Evolutionary conservation across 2,888 invertebrate species (phyloP).

Genomic region (Epinotia ramella): DNA sequence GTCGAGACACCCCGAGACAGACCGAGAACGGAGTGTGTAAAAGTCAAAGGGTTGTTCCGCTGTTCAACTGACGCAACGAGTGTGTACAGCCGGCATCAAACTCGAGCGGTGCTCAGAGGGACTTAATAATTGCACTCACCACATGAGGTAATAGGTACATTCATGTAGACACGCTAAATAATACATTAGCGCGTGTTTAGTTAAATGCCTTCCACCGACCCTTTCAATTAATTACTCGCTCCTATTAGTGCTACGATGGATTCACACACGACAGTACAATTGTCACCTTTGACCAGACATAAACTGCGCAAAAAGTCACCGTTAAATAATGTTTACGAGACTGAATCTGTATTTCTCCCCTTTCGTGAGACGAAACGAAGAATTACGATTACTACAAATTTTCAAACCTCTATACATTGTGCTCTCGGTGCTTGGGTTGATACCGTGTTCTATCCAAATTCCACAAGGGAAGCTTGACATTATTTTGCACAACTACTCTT

Average conservation of each 20-base stretch:
- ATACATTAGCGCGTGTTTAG: constrained; percentile 2
- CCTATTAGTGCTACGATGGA: background rate
- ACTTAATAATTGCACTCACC: constrained; percentile 4
- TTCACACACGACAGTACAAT: background rate
- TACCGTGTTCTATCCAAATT: constrained; percentile 25
- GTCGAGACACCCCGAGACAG: too few species aligned
- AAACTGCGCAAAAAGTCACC: background rate
- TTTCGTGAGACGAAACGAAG: constrained; percentile 3
- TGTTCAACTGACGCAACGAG: too few species aligned
- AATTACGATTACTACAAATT: constrained; percentile 30
- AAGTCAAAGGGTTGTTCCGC: too few species aligned
- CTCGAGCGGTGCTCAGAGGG: background rate
- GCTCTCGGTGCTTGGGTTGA: constrained; percentile 25
- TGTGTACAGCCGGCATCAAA: too few species aligned
- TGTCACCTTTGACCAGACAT: background rate
- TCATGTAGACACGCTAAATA: background rate
- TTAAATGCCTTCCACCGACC: background rate
- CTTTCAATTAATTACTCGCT: background rate
- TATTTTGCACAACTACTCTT: constrained; percentile 8
- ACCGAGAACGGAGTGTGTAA: too few species aligned
- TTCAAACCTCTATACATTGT: constrained; percentile 36
- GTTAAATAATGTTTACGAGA: constrained; percentile 15
- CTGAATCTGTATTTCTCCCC: constrained; percentile 33
- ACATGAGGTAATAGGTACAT: background rate
- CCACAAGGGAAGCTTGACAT: constrained; percentile 11